These are phyloP conservation scores for Drosophila guanche DNA, from an alignment of 1,140 invertebrate genomes.

Conservation along the genomic window DNA sequence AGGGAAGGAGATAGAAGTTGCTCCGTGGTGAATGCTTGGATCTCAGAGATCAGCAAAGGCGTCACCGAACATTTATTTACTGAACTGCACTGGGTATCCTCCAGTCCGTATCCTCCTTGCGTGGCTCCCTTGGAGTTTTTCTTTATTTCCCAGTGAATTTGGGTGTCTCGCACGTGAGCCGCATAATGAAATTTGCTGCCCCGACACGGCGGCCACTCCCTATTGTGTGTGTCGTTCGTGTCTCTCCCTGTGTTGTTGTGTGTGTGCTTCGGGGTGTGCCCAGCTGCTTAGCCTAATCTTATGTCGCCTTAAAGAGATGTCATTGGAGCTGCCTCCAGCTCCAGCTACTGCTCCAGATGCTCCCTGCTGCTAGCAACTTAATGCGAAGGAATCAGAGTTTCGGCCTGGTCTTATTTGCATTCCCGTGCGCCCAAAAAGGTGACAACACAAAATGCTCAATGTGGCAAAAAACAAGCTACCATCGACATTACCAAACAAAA, in stretches of 20 bases:
- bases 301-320: conserved; percentile 76
- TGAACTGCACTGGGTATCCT: too few relatives aligned
- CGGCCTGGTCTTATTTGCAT: conserved; percentile 72
- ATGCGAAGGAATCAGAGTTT: conserved; percentile 67
- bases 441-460: conserved; percentile 80
- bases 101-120: too few relatives aligned
- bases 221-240: conserved; percentile 42
- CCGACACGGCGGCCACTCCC: conserved; percentile 57
- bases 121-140: conserved; percentile 29
- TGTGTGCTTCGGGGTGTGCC: conserved; percentile 50
- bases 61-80: too few relatives aligned
- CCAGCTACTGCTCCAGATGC: not conserved
- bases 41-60: too few relatives aligned
- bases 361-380: conserved; percentile 57
- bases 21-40: too few relatives aligned
- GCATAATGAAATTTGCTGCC: conserved; percentile 74
- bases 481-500: conserved; percentile 51
- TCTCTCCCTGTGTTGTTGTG: conserved; percentile 20
- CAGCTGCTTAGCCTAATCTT: conserved; percentile 81
- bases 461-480: conserved; percentile 72
- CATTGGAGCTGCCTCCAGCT: conserved; percentile 27
- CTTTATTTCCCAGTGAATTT: conserved; percentile 81
- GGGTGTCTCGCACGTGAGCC: conserved; percentile 82
- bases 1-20: too few relatives aligned
- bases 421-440: conserved; percentile 62